Percentiles rank a stretch among this genome's conserved stretches.
phyloP scores from a whole-genome alignment of 2,888 invertebrate species.

The Mamestra brassicae region DNA sequence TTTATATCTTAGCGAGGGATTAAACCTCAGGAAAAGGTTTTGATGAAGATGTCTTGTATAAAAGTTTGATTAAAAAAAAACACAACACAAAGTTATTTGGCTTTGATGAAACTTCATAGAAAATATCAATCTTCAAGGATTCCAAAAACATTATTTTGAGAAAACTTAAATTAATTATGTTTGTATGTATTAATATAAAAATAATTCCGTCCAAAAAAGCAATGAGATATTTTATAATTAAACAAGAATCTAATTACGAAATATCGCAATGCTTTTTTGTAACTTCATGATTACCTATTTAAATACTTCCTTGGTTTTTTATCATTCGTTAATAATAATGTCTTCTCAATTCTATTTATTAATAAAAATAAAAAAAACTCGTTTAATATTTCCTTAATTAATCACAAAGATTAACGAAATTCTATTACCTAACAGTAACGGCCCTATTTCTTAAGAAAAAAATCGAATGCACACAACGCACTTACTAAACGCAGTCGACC shows the following conservation, averaged over 20 bases:
- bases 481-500: constrained; percentile 64
- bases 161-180: constrained; percentile 8
- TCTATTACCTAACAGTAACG: constrained; percentile 53
- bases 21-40: not conserved
- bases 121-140: not conserved
- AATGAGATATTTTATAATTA: not conserved
- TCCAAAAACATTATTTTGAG: not conserved
- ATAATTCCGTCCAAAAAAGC: too few species aligned
- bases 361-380: too few species aligned
- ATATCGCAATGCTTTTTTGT: constrained; percentile 20
- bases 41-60: too few species aligned
- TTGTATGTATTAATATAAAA: too few species aligned
- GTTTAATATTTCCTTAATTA: not conserved
- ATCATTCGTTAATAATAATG: constrained; percentile 2
- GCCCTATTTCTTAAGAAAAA: constrained; percentile 70
- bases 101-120: too few species aligned
- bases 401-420: constrained; percentile 38
- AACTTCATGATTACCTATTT: not conserved
- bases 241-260: constrained; percentile 1
- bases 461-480: constrained; percentile 78
- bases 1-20: not conserved
- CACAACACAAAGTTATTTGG: too few species aligned
- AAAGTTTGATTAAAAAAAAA: too few species aligned
- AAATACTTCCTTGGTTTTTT: constrained; percentile 32
- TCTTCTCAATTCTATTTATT: too few species aligned